Percentiles rank a stretch among this genome's conserved stretches.
Evolutionary conservation across 2,797 vertebrate species (phyloP).

Genomic region (Pseudochromis fuscus): DNA sequence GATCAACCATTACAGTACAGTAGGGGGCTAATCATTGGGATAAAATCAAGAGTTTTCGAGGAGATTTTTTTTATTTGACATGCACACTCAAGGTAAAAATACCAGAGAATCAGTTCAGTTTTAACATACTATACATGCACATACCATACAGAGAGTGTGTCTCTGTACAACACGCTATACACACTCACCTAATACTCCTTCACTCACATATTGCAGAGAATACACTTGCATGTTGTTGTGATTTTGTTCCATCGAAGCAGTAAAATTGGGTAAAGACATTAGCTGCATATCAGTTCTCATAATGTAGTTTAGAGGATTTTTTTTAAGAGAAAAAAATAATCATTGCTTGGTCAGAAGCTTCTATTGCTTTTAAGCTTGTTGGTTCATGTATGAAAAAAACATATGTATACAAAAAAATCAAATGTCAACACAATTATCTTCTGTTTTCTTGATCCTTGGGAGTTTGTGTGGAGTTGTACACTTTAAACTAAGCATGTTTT

Average conservation of each 20-base stretch:
- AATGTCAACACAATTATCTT: not conserved
- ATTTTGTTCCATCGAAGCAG: constrained; percentile 43
- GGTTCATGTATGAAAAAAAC: constrained; percentile 27
- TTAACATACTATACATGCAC: constrained; percentile 67
- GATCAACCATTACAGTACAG: constrained; percentile 45
- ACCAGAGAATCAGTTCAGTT: constrained; percentile 44
- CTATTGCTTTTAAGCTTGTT: constrained; percentile 63
- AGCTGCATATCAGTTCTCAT: constrained; percentile 60
- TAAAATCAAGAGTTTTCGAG: constrained; percentile 32
- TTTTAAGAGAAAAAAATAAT: constrained; percentile 34
- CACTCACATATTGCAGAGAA: constrained; percentile 59
- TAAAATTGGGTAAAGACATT: constrained; percentile 41
- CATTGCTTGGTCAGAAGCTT: constrained; percentile 39
- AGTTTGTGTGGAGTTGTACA: not conserved
- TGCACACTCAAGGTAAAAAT: constrained; percentile 68
- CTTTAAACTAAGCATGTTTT: not conserved
- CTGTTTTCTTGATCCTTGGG: not conserved
- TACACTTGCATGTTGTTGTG: constrained; percentile 40
- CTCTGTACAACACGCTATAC: constrained; percentile 48
- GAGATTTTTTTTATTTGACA: constrained; percentile 54
- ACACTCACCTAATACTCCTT: constrained; percentile 34
- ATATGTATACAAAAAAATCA: not conserved
- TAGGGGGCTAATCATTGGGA: constrained; percentile 29
- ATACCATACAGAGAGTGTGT: constrained; percentile 37
- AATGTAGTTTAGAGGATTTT: constrained; percentile 42